phyloP scores from a whole-genome alignment of 2,888 invertebrate genomes.

The Troides aeacus region DNA sequence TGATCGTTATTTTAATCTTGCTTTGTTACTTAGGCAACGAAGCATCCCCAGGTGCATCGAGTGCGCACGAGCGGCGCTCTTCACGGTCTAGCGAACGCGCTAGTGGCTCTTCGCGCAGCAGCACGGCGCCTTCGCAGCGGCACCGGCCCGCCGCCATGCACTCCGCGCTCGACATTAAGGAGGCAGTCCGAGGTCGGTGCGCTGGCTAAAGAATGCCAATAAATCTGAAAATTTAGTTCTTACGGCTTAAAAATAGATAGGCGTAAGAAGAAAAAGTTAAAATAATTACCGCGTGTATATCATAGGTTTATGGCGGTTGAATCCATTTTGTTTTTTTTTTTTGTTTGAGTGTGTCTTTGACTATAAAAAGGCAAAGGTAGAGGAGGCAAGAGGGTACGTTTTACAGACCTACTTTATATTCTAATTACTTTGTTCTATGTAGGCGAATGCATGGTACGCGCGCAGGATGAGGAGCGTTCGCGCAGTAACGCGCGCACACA shows the following conservation, averaged over 20 bases:
- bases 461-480: conserved; percentile 61
- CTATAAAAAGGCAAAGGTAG: too few species aligned
- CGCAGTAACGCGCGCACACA: conserved; percentile 70
- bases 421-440: conserved; percentile 29
- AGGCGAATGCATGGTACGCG: conserved; percentile 83
- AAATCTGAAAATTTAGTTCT: too few species aligned
- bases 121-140: conserved; percentile 29
- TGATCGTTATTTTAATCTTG: too few species aligned
- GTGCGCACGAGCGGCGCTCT: conserved; percentile 39
- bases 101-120: conserved; percentile 17
- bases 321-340: too few species aligned
- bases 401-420: too few species aligned
- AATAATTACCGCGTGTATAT: too few species aligned
- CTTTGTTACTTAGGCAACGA: conserved; percentile 15
- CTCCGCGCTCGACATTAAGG: conserved; percentile 73
- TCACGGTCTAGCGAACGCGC: conserved; percentile 39
- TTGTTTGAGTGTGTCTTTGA: too few species aligned
- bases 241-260: too few species aligned
- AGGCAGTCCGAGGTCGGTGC: conserved; percentile 78
- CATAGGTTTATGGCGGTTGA: too few species aligned
- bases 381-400: too few species aligned
- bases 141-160: conserved; percentile 35
- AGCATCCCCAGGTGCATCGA: conserved; percentile 48
- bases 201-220: too few species aligned
- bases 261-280: too few species aligned